phyloP scores from a whole-genome alignment of 2,888 invertebrate species.

The Willowsia nigromaculata region DNA sequence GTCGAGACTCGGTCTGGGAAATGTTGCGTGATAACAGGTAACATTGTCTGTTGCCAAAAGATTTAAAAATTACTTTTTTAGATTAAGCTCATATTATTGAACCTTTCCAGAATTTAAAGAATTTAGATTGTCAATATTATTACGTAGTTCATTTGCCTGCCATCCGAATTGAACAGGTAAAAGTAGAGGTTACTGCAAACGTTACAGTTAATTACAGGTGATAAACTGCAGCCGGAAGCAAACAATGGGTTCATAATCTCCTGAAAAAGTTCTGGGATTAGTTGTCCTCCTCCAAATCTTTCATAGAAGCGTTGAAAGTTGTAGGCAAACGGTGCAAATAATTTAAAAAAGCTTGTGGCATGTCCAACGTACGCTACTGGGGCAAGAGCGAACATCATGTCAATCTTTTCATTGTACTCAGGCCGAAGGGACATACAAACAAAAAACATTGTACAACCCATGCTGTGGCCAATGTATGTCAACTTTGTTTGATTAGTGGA shows the following conservation, averaged over 20 bases:
- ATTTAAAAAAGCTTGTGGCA: constrained; percentile 53
- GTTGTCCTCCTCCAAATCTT: constrained; percentile 28
- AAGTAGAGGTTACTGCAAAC: constrained; percentile 55
- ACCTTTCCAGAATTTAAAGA: not conserved
- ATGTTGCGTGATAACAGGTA: constrained; percentile 36
- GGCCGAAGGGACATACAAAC: constrained; percentile 34
- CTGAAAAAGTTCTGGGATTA: constrained; percentile 31
- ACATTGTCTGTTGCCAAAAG: constrained; percentile 43
- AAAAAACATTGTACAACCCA: constrained; percentile 58
- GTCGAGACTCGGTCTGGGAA: constrained; percentile 52
- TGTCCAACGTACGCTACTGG: constrained; percentile 46
- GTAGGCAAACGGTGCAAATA: constrained; percentile 50
- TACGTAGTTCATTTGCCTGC: not conserved
- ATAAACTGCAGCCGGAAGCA: constrained; percentile 11
- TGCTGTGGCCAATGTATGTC: constrained; percentile 52
- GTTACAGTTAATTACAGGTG: constrained; percentile 29
- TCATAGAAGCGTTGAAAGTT: constrained; percentile 45
- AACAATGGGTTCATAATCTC: constrained; percentile 18
- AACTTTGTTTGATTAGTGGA: constrained; percentile 13
- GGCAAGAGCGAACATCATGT: constrained; percentile 56
- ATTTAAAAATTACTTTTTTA: not conserved
- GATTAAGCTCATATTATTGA: not conserved
- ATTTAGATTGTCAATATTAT: not conserved
- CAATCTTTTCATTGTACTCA: constrained; percentile 59
- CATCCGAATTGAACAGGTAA: constrained; percentile 55